Evolutionary conservation across 2,113 vertebrate genomes (phyloP), one percentile per base, ranked within the genome.

Genomic region (Aleadryas rufinucha): DNA sequence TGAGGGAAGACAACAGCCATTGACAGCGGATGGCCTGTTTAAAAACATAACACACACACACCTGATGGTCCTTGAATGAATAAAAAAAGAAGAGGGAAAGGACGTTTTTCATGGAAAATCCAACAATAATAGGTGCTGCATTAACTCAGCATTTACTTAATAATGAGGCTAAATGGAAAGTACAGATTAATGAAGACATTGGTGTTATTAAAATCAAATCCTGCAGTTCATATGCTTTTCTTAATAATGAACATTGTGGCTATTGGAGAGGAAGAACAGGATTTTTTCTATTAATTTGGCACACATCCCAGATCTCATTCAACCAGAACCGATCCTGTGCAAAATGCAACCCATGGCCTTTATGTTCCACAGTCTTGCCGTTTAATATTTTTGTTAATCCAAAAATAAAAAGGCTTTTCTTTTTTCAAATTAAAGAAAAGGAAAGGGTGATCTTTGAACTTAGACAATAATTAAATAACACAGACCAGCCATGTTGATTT

Each of bases 241-340:
- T 98, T 98, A 99, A 99, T 99, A 98, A 99, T 96, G 98, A 98
- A 98, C 98, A 98, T 98, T 98, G 97, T 97, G 98, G 98, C 98
- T 98, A 98, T 98, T 98, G 97, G 98, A 98, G 98, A 97, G 98
- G 98, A 99, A 99, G 98, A 99, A 98, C 98, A 96, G 98, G 98
- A 98, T 98, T 99, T 98, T 98, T 98, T 98, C 98, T 98, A 98
- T 99, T 99, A 98, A 98, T 99, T 99, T 99, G 99, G 99, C 99
- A 98, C 96, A 93, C 95, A 85, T 99, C 99, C 99, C 99, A 98
- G 99, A 99, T 99, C 98, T 99, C 98, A 99, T 98, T 99, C 98
- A 99, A 98, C 98, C 99, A 99, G 98, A 99, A 99, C 98, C 98
- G 98, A 98, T 98, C 98, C 98, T 98, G 96, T 98, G 97, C 97